Evolutionary conservation across 2,113 vertebrate genomes (phyloP).

Genomic region (Phocoena phocoena): DNA sequence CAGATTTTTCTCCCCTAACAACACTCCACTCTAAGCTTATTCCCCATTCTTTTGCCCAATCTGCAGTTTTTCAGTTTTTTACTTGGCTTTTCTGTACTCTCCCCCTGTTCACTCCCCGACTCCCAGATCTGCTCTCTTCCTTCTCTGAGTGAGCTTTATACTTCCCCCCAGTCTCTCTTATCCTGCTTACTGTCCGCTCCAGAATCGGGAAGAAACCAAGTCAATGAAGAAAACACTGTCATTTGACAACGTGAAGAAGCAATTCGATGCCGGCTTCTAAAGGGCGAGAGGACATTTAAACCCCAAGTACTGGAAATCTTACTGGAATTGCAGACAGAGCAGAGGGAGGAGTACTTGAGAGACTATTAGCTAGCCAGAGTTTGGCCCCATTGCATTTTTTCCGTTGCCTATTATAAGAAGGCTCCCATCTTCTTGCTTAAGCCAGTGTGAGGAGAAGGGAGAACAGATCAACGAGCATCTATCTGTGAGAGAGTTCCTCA

Average conservation of each 20-base stretch:
- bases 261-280: constrained; percentile 63
- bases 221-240: constrained; percentile 64
- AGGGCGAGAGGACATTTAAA: constrained; percentile 47
- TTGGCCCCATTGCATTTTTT: background rate
- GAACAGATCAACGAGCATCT: background rate
- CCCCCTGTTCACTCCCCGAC: background rate
- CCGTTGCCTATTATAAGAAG: background rate
- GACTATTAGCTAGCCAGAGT: constrained; percentile 12
- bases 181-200: constrained; percentile 19
- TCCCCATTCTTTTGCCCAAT: background rate
- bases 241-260: constrained; percentile 65
- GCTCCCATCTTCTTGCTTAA: background rate
- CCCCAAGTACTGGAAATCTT: constrained; percentile 10
- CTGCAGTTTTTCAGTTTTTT: background rate
- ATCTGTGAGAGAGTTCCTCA: background rate
- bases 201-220: constrained; percentile 58
- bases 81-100: background rate
- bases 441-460: background rate
- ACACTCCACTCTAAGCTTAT: rapidly evolving
- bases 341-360: constrained; percentile 33
- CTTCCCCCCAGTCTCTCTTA: constrained; percentile 56
- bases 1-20: background rate
- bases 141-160: constrained; percentile 55
- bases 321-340: constrained; percentile 35
- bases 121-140: constrained; percentile 45